Conservation (phyloP, 2,888 invertebrate genomes). For the Microplitis deprimator region DNA sequence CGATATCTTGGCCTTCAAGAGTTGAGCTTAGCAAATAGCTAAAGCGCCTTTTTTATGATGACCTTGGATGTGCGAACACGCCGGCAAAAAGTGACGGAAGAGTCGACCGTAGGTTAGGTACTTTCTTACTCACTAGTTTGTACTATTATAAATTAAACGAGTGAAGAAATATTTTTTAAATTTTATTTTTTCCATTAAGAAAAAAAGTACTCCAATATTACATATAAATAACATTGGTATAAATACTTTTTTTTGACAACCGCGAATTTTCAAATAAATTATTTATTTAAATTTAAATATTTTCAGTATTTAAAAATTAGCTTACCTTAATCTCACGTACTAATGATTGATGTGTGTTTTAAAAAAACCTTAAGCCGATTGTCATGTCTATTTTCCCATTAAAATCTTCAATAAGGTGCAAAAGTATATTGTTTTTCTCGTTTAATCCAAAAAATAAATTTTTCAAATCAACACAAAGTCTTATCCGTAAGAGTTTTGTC, state of each 20-base stretch:
- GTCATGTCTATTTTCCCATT: not conserved
- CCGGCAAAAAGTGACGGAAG: constrained; percentile 8
- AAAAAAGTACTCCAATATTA: not conserved
- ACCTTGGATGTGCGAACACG: constrained; percentile 8
- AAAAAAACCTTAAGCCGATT: not conserved
- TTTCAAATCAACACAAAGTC: not conserved
- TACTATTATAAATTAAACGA: not conserved
- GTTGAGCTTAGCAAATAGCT: constrained; percentile 9
- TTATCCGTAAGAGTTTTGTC: not conserved
- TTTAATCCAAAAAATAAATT: not conserved
- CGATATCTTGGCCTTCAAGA: not conserved
- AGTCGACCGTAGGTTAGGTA: constrained; percentile 7
- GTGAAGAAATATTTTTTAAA: too few species aligned
- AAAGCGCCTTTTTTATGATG: constrained; percentile 13
- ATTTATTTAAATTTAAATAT: too few species aligned
- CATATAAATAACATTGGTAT: not conserved
- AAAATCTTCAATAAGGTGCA: not conserved
- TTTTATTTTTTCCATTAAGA: too few species aligned
- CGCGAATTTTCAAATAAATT: too few species aligned
- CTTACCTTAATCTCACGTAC: not conserved
- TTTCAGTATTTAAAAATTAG: not conserved
- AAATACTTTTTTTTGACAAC: too few species aligned
- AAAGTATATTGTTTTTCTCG: not conserved
- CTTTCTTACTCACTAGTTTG: not conserved
- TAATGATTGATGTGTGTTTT: not conserved